Conservation (phyloP, 2,888 invertebrate species). For the Luffia ferchaultella region DNA sequence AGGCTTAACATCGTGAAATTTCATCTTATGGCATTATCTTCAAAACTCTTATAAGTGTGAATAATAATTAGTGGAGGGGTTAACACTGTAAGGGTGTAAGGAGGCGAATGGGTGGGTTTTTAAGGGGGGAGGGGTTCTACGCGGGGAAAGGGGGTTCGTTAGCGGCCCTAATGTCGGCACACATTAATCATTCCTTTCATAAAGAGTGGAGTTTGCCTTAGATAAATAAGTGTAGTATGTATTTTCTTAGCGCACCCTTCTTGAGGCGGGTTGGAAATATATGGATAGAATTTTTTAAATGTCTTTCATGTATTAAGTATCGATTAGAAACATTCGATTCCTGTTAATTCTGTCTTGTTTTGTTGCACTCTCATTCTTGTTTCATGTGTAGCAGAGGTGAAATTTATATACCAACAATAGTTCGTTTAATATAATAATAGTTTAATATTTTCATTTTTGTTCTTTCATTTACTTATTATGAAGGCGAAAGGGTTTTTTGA, state of each 20-base stretch:
- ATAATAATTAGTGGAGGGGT: constrained; percentile 48
- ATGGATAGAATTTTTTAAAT: constrained; percentile 6
- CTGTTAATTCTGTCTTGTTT: too few relatives aligned
- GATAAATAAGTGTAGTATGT: constrained; percentile 67
- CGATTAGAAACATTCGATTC: too few relatives aligned
- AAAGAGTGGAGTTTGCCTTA: constrained; percentile 58
- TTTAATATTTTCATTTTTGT: too few relatives aligned
- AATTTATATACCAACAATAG: too few relatives aligned
- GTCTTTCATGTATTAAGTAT: too few relatives aligned
- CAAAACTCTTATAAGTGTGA: constrained; percentile 61
- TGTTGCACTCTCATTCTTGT: too few relatives aligned
- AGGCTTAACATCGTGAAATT: not conserved
- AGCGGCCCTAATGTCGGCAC: constrained; percentile 60
- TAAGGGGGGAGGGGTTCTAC: constrained; percentile 1
- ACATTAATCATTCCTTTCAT: constrained; percentile 68
- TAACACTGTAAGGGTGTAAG: not conserved
- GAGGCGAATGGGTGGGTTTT: constrained; percentile 7
- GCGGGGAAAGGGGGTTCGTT: constrained; percentile 35
- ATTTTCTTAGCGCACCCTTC: constrained; percentile 64
- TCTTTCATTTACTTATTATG: too few relatives aligned
- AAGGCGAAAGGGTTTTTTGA: too few relatives aligned
- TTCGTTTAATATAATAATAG: too few relatives aligned
- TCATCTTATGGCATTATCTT: constrained; percentile 21
- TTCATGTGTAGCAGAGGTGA: too few relatives aligned
- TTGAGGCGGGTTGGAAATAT: constrained; percentile 26